Evolutionary conservation across 2,113 vertebrate species (phyloP), one percentile per base, ranked within the genome.

Genomic region (Opisthocomus hoazin): DNA sequence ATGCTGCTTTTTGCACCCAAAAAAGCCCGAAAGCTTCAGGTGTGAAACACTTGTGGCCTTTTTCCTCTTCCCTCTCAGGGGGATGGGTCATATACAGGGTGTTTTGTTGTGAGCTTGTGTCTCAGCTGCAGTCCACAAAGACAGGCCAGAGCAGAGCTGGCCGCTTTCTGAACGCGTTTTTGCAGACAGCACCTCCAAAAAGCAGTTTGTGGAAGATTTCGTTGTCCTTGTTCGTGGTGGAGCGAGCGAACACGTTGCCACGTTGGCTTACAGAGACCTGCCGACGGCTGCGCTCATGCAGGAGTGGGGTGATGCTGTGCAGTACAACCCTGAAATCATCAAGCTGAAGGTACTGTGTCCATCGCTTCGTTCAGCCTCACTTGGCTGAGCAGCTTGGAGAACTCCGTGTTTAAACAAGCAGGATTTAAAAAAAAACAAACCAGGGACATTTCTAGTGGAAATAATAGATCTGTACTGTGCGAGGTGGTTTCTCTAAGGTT

Each of bases 251-350:
- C 82, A 98, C 3, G 63, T 99, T 51, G 91, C 98, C 1, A 9
- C 97, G 0, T 87, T 99, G 96, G 97, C 98, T 7, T 96, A 98
- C 78, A 98, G 84, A 64, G 96, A 98, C 36, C 97, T 99, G 50
- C 99, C 99, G 0, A 98, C 98, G 0, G 97, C 98, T 1, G 84
- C 98, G 0, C 97, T 99, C 68, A 99, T 99, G 99, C 98, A 97
- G 65, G 97, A 98, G 6, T 99, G 99, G 99, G 99, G 99, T 24
- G 98, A 99, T 1, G 98, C 98, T 0, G 98, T 99, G 3, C 98
- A 98, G 56, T 99, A 98, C 96, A 99, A 98, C 94, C 99, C 99
- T 0, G 98, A 99, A 54, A 98, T 99, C 93, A 95, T 99, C 83
- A 97, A 95, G 48, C 95, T 93, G 4, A 99, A 98, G 97, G 99